Evolutionary conservation across 2,113 vertebrate genomes (phyloP).

Genomic region (Cyprinus carpio): DNA sequence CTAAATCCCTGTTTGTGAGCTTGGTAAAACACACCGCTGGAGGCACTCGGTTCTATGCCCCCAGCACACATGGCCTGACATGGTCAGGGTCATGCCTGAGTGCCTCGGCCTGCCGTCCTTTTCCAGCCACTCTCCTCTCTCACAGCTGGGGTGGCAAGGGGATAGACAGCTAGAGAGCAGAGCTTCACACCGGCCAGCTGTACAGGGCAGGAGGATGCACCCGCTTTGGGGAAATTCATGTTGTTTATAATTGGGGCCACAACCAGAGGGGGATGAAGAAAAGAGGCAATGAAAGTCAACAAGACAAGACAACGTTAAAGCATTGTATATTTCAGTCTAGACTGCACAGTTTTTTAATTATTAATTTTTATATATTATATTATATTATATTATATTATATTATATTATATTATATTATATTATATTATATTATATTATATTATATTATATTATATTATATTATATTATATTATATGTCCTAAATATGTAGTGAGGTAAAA

Average conservation of each 20-base stretch:
- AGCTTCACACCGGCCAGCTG: slow-evolving; percentile 53
- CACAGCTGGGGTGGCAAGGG: slow-evolving; percentile 76
- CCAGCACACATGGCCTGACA: slow-evolving; percentile 74
- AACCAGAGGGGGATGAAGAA: slow-evolving; percentile 49
- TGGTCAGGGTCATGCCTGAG: slow-evolving; percentile 79
- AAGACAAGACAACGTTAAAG: slow-evolving; percentile 36
- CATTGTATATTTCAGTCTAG: slow-evolving; percentile 14
- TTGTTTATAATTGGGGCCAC: slow-evolving; percentile 61
- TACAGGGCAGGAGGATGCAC: slow-evolving; percentile 50
- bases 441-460: too few relatives aligned
- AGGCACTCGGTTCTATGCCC: slow-evolving; percentile 76
- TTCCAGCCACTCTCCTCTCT: slow-evolving; percentile 69
- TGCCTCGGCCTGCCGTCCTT: slow-evolving; percentile 73
- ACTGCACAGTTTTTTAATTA: slow-evolving; percentile 15
- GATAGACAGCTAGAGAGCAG: slow-evolving; percentile 73
- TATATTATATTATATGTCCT: too few relatives aligned
- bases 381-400: not conserved
- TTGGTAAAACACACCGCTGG: slow-evolving; percentile 69
- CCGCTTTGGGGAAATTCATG: slow-evolving; percentile 54
- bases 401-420: too few relatives aligned
- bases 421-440: too few relatives aligned
- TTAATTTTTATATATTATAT: not conserved
- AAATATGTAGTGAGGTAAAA: too few relatives aligned
- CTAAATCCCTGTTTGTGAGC: slow-evolving; percentile 63
- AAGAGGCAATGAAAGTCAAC: slow-evolving; percentile 40